Evolutionary conservation across 2,888 invertebrate species (phyloP).

Genomic region (Platypus cylindrus): DNA sequence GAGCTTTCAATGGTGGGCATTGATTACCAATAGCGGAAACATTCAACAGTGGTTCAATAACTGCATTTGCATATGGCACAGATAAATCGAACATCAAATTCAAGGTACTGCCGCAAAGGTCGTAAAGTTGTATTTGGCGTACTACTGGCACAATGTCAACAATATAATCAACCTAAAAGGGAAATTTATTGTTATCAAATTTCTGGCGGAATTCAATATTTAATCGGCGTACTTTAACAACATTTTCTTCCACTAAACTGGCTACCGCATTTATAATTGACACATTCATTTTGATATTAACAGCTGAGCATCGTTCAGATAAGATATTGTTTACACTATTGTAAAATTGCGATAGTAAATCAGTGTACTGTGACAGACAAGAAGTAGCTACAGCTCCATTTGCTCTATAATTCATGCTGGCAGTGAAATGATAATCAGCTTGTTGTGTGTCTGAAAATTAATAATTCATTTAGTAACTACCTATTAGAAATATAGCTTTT

Average conservation of each 20-base stretch:
- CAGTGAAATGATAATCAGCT: conserved; percentile 86
- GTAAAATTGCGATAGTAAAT: conserved; percentile 70
- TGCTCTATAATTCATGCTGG: conserved; percentile 75
- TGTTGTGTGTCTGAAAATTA: conserved; percentile 65
- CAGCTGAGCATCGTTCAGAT: conserved; percentile 85
- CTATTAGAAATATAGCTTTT: neutral
- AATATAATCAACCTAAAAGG: conserved; percentile 60
- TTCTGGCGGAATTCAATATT: no score
- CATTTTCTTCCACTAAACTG: conserved; percentile 70
- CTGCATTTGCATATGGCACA: conserved; percentile 82
- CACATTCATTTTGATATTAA: conserved; percentile 90
- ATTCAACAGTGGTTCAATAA: conserved; percentile 79
- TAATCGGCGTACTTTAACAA: conserved; percentile 50
- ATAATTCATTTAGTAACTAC: conserved; percentile 3
- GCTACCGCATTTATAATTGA: conserved; percentile 75
- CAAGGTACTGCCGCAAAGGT: conserved; percentile 86
- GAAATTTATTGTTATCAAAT: neutral
- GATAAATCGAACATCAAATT: conserved; percentile 88
- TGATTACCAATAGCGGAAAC: conserved; percentile 83
- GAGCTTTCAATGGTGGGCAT: conserved; percentile 81
- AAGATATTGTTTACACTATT: conserved; percentile 65
- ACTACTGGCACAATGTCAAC: conserved; percentile 78
- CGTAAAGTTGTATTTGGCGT: conserved; percentile 82
- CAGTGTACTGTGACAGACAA: conserved; percentile 76
- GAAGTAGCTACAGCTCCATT: conserved; percentile 78